These are phyloP conservation scores for Suncus etruscus DNA, from an alignment of 2,113 vertebrate genomes.

Conservation along the genomic window DNA sequence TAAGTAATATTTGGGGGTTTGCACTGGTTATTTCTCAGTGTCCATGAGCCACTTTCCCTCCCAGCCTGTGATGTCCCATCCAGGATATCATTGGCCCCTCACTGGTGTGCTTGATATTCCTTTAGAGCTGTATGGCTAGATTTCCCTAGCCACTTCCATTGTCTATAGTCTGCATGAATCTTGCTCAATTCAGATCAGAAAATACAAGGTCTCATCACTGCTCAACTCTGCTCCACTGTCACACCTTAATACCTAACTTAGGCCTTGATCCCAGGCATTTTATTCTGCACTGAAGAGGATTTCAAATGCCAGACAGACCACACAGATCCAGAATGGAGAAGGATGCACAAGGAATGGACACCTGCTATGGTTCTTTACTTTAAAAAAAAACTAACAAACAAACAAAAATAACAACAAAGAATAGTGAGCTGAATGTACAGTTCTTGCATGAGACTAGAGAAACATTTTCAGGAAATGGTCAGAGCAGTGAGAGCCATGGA, in stretches of 20 bases:
- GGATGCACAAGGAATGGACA: not conserved
- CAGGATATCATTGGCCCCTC: not conserved
- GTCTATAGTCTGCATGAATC: too few relatives aligned
- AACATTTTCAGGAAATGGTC: not conserved
- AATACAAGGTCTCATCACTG: not conserved
- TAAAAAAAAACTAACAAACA: not conserved
- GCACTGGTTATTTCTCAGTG: not conserved
- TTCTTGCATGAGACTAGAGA: not conserved
- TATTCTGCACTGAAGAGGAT: not conserved
- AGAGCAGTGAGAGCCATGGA: not conserved
- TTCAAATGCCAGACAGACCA: not conserved
- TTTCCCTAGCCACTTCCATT: rapidly evolving
- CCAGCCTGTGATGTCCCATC: not conserved
- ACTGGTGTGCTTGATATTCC: too few relatives aligned
- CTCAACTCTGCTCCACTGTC: not conserved
- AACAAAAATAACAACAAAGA: not conserved
- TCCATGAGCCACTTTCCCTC: not conserved
- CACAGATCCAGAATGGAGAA: not conserved
- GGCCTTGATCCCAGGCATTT: not conserved
- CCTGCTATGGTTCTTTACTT: not conserved
- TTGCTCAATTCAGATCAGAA: not conserved
- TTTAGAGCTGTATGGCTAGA: too few relatives aligned
- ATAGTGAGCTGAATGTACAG: not conserved
- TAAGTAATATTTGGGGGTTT: not conserved
- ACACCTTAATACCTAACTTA: not conserved